Percentiles rank a stretch among this genome's conserved stretches.
These are phyloP conservation scores for Schizopygopsis pylzovi DNA, from an alignment of 2,797 vertebrate genomes.

Conservation along the genomic window DNA sequence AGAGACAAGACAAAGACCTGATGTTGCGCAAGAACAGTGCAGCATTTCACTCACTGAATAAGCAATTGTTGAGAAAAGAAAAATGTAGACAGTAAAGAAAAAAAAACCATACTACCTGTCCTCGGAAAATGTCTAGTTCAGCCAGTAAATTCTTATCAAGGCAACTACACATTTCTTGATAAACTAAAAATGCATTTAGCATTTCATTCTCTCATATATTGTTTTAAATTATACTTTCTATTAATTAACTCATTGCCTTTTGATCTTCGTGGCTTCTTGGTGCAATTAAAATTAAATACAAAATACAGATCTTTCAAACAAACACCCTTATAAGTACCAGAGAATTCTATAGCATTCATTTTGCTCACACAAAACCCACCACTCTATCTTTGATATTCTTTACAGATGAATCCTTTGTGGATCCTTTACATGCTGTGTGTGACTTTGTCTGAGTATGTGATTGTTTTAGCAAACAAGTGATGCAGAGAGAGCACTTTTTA, in stretches of 20 bases:
- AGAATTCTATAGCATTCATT: constrained; percentile 25
- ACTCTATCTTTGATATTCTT: constrained; percentile 16
- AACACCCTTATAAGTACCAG: not conserved
- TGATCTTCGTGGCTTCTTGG: not conserved
- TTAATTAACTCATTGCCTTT: not conserved
- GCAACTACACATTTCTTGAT: too few relatives aligned
- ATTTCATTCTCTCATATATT: not conserved
- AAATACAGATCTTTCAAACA: not conserved
- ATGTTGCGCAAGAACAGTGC: not conserved
- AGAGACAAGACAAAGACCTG: constrained; percentile 26
- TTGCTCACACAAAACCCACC: constrained; percentile 14
- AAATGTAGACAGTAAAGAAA: not conserved
- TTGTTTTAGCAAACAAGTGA: constrained; percentile 31
- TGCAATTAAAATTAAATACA: not conserved
- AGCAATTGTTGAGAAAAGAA: not conserved
- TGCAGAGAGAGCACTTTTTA: constrained; percentile 26
- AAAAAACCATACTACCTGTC: not conserved
- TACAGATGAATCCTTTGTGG: not conserved
- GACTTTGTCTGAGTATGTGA: constrained; percentile 29
- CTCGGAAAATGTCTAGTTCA: not conserved
- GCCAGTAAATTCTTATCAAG: too few relatives aligned
- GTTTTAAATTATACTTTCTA: not conserved
- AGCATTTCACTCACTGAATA: not conserved
- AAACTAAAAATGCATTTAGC: too few relatives aligned
- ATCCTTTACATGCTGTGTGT: constrained; percentile 25